A percentile compares a stretch with the other conserved stretches of the same genome.
Evolutionary conservation across 2,888 invertebrate species (phyloP).

Genomic region (Standfussiana lucernea): DNA sequence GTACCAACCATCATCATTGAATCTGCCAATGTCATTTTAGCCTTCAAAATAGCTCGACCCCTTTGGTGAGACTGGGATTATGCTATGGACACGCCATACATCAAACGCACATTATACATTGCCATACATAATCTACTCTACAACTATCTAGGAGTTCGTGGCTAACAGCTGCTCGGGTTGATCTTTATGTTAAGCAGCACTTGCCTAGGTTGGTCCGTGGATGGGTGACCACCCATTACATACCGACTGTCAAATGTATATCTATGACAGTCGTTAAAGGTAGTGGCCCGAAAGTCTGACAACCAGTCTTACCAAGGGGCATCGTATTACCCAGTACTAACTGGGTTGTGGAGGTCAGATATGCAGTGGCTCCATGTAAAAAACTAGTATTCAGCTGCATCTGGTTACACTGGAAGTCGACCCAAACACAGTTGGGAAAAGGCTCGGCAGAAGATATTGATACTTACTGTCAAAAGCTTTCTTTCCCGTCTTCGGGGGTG

Average conservation of each 20-base stretch:
- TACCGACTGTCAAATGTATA: background rate
- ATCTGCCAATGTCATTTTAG: no score
- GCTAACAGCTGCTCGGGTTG: background rate
- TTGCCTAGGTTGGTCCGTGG: background rate
- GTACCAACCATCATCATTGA: no score
- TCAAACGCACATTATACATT: background rate
- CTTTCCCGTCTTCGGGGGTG: conserved; percentile 68
- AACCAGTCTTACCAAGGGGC: background rate
- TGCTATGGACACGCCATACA: background rate
- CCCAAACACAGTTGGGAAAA: background rate
- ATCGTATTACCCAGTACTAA: background rate
- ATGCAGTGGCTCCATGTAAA: background rate
- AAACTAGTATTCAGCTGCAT: background rate
- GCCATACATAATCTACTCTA: background rate
- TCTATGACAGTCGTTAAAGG: background rate
- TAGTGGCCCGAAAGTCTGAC: background rate
- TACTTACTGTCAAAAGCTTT: conserved; percentile 81
- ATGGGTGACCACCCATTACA: no score
- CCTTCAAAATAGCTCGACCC: background rate
- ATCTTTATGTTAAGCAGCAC: background rate
- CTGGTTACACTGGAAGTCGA: background rate
- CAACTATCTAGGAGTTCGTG: background rate
- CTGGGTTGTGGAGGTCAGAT: background rate
- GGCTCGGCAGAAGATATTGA: background rate
- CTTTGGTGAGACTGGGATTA: background rate